These are phyloP conservation scores for Mesorhabditis belari DNA, from an alignment of 2,888 invertebrate species.

Conservation along the genomic window DNA sequence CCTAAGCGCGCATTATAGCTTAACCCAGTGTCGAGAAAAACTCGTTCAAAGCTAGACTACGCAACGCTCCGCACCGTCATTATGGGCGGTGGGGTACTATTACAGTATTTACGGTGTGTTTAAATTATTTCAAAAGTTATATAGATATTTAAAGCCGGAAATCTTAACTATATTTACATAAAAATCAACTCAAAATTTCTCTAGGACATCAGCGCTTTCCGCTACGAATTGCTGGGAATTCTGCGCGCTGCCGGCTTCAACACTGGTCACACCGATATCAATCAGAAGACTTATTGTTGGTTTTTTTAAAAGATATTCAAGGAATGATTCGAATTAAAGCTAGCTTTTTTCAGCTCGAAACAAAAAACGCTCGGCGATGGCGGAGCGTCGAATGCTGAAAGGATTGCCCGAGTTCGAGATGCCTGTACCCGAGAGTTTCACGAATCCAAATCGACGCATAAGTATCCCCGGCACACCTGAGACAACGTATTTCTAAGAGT, in stretches of 20 bases:
- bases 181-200: too few species aligned
- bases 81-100: too few species aligned
- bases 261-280: conserved; percentile 40
- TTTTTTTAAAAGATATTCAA: background rate
- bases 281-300: conserved; percentile 38
- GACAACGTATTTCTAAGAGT: background rate
- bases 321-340: too few species aligned
- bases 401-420: conserved; percentile 29
- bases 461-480: background rate
- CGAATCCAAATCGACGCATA: background rate
- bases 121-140: background rate
- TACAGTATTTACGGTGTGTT: too few species aligned
- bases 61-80: too few species aligned
- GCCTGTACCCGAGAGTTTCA: conserved; percentile 34
- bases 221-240: conserved; percentile 92
- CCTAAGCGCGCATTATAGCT: too few species aligned
- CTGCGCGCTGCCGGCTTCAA: conserved; percentile 76
- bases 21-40: too few species aligned
- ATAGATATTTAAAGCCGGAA: too few species aligned
- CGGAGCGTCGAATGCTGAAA: conserved; percentile 39
- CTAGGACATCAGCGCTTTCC: conserved; percentile 85
- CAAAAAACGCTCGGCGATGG: conserved; percentile 39
- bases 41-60: too few species aligned
- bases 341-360: conserved; percentile 28
- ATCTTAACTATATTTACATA: too few species aligned